Evolutionary conservation across 1,140 invertebrate genomes (phyloP).

Genomic region (Pseudachorutes palmiensis): DNA sequence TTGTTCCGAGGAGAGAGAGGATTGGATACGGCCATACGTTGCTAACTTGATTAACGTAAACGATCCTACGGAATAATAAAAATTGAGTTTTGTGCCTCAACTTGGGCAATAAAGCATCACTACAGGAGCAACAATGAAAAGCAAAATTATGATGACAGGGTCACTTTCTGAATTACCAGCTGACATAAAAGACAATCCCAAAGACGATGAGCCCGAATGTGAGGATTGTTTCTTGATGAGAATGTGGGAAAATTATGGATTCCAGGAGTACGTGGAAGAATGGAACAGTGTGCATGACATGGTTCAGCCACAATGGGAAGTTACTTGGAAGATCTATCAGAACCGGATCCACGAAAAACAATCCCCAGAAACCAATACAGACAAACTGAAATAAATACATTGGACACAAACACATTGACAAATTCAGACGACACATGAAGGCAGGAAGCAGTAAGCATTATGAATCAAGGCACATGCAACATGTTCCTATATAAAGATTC

Average conservation of each 20-base stretch:
- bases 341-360: constrained; percentile 74
- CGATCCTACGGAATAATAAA: constrained; percentile 50
- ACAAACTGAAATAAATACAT: constrained; percentile 58
- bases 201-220: constrained; percentile 12
- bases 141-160: background rate
- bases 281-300: constrained; percentile 64
- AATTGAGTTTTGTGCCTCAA: no score
- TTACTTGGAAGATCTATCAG: constrained; percentile 68
- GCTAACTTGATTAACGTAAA: constrained; percentile 61
- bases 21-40: constrained; percentile 77
- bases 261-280: constrained; percentile 13
- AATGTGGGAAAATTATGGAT: constrained; percentile 15
- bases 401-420: no score
- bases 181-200: constrained; percentile 23
- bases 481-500: no score
- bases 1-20: constrained; percentile 61
- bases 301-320: constrained; percentile 79
- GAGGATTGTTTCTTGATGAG: constrained; percentile 9
- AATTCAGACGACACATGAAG: no score
- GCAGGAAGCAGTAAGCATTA: no score
- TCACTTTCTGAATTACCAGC: constrained; percentile 16
- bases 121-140: no score
- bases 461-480: no score
- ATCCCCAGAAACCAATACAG: constrained; percentile 71
- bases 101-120: no score